Base-by-base conservation (phyloP, 2,888 invertebrate genomes). In the Horisme vitalbata region DNA sequence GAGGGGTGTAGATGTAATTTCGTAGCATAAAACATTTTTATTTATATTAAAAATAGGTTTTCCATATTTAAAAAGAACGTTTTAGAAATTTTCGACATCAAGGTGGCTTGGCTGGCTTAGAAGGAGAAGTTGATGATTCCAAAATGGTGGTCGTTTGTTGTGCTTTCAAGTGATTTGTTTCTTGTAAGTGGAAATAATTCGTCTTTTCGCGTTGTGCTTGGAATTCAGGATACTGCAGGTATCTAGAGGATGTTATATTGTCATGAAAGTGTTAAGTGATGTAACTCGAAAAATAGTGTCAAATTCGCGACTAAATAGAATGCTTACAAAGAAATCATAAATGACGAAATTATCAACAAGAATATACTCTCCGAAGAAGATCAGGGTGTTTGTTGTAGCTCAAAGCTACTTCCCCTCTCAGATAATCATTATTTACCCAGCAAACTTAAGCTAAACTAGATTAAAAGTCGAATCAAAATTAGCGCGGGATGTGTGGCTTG, bases 111-210 rank as follows among this genome's bases (percentile, higher is more conserved):
- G n/a, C n/a, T 33, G 39, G 27, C 28, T n/a, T n/a, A 34, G 26
- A 26, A 26, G 66, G 67, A 58, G 63, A 68, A 72, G 71, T 78
- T 79, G 80, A 76, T 78, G n/a, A n/a, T n/a, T 87, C 84, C 89
- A 90, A 90, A 83, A 90, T 90, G 90, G 90, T 85, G 80, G 86
- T 66, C 87, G 88, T 90, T 90, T 90, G 90, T 90, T 90, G 90
- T 90, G 89, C 86, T 88, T 82, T 72, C 65, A 59, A 67, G 75
- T 79, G 75, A 80, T 69, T 76, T 74, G 67, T 44, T 61, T 68
- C n/a, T 60, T 65, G 75, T 75, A 64, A 77, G 74, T 72, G 43
- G 45, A 49, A 45, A 34, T 48, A 41, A 27, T 37, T 33, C 13
- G 10, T 8, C 9, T 24, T 24, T 23, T 26, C 8, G n/a, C n/a